Evolutionary conservation across 2,113 vertebrate species (phyloP), one percentile per base, ranked within the genome.

Genomic region (Calidris pygmaea): DNA sequence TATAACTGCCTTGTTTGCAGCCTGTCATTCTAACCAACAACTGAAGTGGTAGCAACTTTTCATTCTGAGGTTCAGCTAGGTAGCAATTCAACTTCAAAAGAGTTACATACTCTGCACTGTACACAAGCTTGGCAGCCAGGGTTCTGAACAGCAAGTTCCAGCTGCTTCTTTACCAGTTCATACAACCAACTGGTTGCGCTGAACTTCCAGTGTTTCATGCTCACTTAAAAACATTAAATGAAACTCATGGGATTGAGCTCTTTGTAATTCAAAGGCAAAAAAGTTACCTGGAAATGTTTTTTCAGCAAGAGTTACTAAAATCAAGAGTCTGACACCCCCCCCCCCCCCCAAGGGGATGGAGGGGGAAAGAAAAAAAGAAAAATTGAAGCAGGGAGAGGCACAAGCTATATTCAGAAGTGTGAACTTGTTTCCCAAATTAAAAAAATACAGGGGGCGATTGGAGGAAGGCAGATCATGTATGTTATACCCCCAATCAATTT

Each of bases 91-190:
- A 45, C 70, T 77, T 52, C 32, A 62, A 12, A 21, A 79, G 27
- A 60, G 23, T 58, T 76, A 7, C 0, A n/a, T 10, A 19, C 23
- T 48, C 67, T 66, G 58, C 67, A 43, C 35, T 39, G 66, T 79
- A 76, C 24, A 65, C 34, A 58, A 71, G 56, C 37, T 55, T 66
- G 68, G 59, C 32, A 76, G 48, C 18, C 59, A 26, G 26, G 43
- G 15, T 43, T 84, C 81, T 68, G 52, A 94, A 63, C 16, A 58
- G 43, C 19, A 93, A 77, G n/a, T 86, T 92, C n/a, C n/a, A 43
- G 35, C n/a, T 81, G 50, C 12, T 74, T 80, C 74, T 71, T 59
- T 62, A 55, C 48, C 66, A 12, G 45, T 81, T 89, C 52, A 55
- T 77, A 86, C 5, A 66, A 74, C 12, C 35, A 70, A n/a, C 30